Base-by-base conservation (phyloP, 2,113 vertebrate species). In the Athene noctua region DNA sequence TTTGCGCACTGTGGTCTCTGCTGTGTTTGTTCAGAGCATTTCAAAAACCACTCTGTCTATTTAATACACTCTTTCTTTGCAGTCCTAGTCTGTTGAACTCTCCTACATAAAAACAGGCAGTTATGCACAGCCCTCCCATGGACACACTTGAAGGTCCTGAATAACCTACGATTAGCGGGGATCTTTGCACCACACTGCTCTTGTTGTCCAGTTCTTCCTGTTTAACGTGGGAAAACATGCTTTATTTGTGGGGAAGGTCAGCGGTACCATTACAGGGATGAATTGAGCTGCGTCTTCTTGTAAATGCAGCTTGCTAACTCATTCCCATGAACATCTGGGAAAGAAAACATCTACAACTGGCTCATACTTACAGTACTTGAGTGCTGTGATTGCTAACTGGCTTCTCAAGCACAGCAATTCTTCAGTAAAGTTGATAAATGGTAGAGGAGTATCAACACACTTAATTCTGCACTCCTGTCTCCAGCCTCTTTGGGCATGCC, bases 201-300 rank as follows among this genome's bases (percentile, higher is more conserved):
- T 77, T 92, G 63, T 92, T 94, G 86, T 66, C 54, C 59, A 55
- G 81, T 26, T 87, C 96, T 89, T 96, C 95, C 95, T 95, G 80
- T 79, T 81, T n/a, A 93, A 96, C 0, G 5, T 95, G 95, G 75
- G 83, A 96, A 96, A 96, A 90, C 65, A 92, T 54, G 52, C 68
- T 88, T 90, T 94, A 92, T 72, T 91, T 89, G 77, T 68, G 74
- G 49, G 67, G 92, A 96, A 95, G 94, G 91, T 96, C 92, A 93
- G 80, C 6, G 13, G 80, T 88, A 94, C 58, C 65, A 89, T 84
- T 93, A 75, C 68, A 86, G 92, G 66, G 92, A 92, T 87, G 52
- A 96, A 94, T 65, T 94, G 92, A 92, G 88, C 92, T 96, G 72
- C 89, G 80, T 95, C 61, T 88, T 83, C 86, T 81, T 90, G 68